These are phyloP conservation scores for Formica exsecta DNA, from an alignment of 1,140 invertebrate genomes.

Conservation along the genomic window DNA sequence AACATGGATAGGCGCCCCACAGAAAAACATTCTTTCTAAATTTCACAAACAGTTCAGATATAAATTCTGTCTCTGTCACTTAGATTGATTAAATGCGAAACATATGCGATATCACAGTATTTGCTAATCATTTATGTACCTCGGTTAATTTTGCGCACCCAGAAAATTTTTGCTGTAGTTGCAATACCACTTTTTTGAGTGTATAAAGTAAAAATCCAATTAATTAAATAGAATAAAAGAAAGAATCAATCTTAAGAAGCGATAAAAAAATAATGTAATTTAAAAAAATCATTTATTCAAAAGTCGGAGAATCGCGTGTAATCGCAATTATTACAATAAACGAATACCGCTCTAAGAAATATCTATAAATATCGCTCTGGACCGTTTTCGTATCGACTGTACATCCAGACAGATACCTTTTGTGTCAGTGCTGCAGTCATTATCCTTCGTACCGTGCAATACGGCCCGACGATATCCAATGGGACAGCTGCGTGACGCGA, in stretches of 20 bases:
- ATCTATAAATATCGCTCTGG: neutral
- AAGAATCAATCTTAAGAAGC: neutral
- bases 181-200: too few species aligned
- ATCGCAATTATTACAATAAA: neutral
- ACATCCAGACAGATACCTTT: neutral
- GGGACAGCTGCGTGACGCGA: conserved; percentile 66
- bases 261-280: neutral
- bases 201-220: neutral
- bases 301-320: neutral
- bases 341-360: neutral
- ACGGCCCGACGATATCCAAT: conserved; percentile 28
- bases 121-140: too few species aligned
- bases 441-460: conserved; percentile 40
- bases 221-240: neutral
- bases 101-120: too few species aligned
- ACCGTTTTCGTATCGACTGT: neutral
- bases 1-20: too few species aligned
- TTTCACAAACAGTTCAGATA: too few species aligned
- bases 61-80: too few species aligned
- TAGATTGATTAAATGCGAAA: too few species aligned
- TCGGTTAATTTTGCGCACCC: too few species aligned
- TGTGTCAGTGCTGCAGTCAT: conserved; percentile 40
- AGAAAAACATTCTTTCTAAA: too few species aligned
- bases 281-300: neutral
- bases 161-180: too few species aligned